phyloP scores from a whole-genome alignment of 1,140 invertebrate genomes.

The Homarus americanus region DNA sequence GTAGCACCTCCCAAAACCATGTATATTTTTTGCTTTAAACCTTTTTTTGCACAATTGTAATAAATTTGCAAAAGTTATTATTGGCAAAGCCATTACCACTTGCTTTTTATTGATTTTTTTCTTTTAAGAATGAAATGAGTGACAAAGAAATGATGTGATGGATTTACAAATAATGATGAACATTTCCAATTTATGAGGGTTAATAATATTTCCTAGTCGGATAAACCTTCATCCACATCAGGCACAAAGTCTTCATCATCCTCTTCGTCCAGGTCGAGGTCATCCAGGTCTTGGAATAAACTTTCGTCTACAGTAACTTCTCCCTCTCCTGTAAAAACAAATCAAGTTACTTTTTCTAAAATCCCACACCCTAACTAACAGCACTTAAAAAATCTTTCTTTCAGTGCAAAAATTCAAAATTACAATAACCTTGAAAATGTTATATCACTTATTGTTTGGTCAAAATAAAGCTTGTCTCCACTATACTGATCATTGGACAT shows the following conservation, averaged over 20 bases:
- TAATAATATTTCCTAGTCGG: conserved; percentile 15
- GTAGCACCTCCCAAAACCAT: neutral
- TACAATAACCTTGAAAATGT: neutral
- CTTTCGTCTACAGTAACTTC: conserved; percentile 96
- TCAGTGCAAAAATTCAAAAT: neutral
- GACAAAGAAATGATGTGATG: conserved; percentile 7
- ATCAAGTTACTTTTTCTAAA: neutral
- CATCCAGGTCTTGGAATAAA: conserved; percentile 94
- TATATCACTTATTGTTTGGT: neutral
- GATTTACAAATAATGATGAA: conserved; percentile 14
- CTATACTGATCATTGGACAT: too few species aligned
- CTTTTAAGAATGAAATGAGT: neutral
- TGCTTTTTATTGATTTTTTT: neutral
- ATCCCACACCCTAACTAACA: too few species aligned
- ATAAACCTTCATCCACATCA: conserved; percentile 46
- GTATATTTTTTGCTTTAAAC: neutral
- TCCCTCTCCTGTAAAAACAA: conserved; percentile 83
- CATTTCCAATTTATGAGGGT: neutral
- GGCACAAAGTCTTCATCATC: conserved; percentile 76
- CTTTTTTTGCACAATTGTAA: neutral
- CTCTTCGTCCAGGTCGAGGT: conserved; percentile 90
- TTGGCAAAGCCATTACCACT: neutral
- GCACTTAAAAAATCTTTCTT: neutral
- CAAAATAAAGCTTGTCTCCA: too few species aligned
- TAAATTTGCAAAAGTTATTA: neutral